Conservation (phyloP, 2,113 vertebrate genomes). For the Laticauda colubrina region DNA sequence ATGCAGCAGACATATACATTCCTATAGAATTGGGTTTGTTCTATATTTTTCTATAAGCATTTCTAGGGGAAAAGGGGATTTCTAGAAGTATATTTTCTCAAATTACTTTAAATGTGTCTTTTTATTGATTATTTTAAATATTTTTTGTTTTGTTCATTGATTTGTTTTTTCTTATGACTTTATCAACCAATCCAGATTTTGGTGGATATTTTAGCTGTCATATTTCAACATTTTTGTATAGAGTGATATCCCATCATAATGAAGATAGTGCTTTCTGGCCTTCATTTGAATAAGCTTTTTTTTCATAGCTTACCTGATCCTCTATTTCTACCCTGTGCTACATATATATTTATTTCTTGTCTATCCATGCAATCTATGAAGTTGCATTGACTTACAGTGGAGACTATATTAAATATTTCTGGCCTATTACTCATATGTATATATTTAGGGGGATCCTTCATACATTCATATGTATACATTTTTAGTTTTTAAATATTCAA, state of each 20-base stretch:
- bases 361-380: neutral
- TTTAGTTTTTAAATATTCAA: neutral
- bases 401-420: neutral
- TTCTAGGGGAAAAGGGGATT: neutral
- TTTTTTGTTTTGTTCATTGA: neutral
- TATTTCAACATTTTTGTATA: neutral
- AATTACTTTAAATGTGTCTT: neutral
- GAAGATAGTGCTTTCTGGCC: neutral
- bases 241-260: neutral
- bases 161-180: neutral
- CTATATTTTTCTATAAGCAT: neutral
- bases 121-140: neutral
- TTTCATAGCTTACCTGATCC: no score
- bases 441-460: neutral
- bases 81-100: neutral
- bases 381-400: neutral
- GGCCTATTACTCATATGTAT: neutral
- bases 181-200: neutral
- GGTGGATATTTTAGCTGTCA: neutral
- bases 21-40: neutral
- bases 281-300: neutral
- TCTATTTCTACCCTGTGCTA: neutral
- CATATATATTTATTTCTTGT: neutral
- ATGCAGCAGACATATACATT: neutral
- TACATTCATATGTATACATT: neutral